Evolutionary conservation across 1,140 invertebrate species (phyloP), one percentile per base, ranked within the genome.

Genomic region (Cydia pomonella): DNA sequence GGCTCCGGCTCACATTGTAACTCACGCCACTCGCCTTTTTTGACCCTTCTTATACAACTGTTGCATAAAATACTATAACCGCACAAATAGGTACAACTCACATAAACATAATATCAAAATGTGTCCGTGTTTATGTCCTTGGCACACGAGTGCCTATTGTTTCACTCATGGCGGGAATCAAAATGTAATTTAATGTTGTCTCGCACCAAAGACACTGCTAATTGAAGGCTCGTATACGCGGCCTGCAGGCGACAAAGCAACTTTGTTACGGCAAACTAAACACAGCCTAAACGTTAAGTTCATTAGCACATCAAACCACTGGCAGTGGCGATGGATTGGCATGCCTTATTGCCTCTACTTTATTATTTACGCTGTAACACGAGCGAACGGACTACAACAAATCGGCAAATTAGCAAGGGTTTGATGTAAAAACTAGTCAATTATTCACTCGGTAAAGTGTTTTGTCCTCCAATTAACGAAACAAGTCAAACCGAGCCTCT

Each of bases 161-260:
- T 5, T 23, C 18, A 59, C 1, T 59, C 53, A 59, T 23, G 18
- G 9, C 21, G 53, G 21, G 23, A 59, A 59, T 59, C 53, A 59
- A 59, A 59, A 59, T 59, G 53, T 59, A 59, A 59, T 59, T 59
- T 59, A 59, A 53, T 53, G 53, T 59, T 59, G 9, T 10, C 18
- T 59, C 53, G 16, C 18, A 21, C 53, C n/a, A 12, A 59, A 59
- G 53, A 69, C 27, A 18, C 29, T 69, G n/a, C 6, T 69, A 69
- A 69, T 69, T 69, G 64, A 38, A 69, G 27, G 64, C 64, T 33
- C 29, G 64, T 69, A 69, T 33, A 69, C 64, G n/a, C 27, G 27
- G 64, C 64, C n/a, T 29, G 25, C 64, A 33, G 33, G n/a, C 64
- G 64, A 69, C 64, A 69, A 69, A 69, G 64, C 64, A 69, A 69